Percentiles rank a stretch among this genome's conserved stretches.
phyloP scores from a whole-genome alignment of 1,140 invertebrate genomes.

The Battus philenor region DNA sequence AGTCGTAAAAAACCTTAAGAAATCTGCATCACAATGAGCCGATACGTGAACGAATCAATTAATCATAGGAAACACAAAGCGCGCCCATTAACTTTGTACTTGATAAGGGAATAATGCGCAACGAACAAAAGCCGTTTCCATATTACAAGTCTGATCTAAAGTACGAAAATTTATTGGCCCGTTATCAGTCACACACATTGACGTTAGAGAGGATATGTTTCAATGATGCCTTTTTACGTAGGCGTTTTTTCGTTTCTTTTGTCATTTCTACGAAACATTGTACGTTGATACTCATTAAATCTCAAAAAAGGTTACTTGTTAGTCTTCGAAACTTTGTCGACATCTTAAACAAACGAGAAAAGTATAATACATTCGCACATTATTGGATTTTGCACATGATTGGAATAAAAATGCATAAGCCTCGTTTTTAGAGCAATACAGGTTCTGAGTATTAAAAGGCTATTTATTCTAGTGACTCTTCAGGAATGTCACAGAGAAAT shows the following conservation, averaged over 20 bases:
- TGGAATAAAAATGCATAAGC: too few relatives aligned
- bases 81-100: slow-evolving; percentile 63
- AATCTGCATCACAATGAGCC: slow-evolving; percentile 62
- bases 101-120: slow-evolving; percentile 64
- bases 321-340: too few relatives aligned
- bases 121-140: slow-evolving; percentile 47
- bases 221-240: slow-evolving; percentile 9
- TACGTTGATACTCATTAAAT: background rate
- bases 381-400: too few relatives aligned
- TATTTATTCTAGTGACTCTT: too few relatives aligned
- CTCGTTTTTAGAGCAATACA: too few relatives aligned
- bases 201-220: slow-evolving; percentile 23
- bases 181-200: slow-evolving; percentile 36
- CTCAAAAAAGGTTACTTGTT: background rate
- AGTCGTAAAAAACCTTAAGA: slow-evolving; percentile 9
- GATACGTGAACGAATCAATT: slow-evolving; percentile 55
- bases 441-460: too few relatives aligned
- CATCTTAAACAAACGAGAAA: too few relatives aligned
- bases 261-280: slow-evolving; percentile 12
- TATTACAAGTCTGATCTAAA: slow-evolving; percentile 41
- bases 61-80: slow-evolving; percentile 65
- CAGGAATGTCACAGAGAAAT: too few relatives aligned
- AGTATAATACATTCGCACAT: too few relatives aligned
- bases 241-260: slow-evolving; percentile 26
- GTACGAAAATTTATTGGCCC: slow-evolving; percentile 36